These are phyloP conservation scores for Halichoerus grypus DNA, from an alignment of 2,113 vertebrate species.

Conservation along the genomic window DNA sequence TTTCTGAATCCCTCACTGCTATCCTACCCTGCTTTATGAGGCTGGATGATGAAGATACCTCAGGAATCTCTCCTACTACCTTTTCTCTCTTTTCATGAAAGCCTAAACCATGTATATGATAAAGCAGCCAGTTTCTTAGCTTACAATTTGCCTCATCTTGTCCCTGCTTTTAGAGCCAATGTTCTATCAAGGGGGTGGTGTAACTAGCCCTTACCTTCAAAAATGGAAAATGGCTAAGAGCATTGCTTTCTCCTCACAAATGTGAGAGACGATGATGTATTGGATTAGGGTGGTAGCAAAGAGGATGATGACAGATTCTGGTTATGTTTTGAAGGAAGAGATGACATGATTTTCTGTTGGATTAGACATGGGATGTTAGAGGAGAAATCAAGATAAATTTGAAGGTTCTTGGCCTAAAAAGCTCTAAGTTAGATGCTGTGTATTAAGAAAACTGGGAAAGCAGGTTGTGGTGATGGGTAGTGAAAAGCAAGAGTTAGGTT, in stretches of 20 bases:
- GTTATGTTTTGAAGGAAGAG: not conserved
- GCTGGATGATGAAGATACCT: not conserved
- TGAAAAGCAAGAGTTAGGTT: slow-evolving; percentile 7
- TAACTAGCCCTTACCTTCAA: not conserved
- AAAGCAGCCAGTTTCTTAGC: not conserved
- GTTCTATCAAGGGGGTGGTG: not conserved
- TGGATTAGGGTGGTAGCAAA: not conserved
- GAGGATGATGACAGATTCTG: not conserved
- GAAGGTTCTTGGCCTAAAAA: not conserved
- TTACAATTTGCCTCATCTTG: not conserved
- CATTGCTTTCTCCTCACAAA: not conserved
- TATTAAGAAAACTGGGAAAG: not conserved
- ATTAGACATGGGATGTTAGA: not conserved
- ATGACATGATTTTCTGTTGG: not conserved
- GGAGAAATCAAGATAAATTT: not conserved
- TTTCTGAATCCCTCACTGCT: slow-evolving; percentile 11
- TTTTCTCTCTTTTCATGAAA: slow-evolving; percentile 10
- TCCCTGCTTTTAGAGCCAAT: not conserved
- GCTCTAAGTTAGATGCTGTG: not conserved
- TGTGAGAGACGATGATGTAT: not conserved
- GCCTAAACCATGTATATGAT: not conserved
- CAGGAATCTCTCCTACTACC: not conserved
- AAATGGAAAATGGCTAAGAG: not conserved
- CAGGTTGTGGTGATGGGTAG: not conserved
- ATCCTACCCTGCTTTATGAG: not conserved